Conservation (phyloP, 2,888 invertebrate species). For the Geotrupes spiniger region DNA sequence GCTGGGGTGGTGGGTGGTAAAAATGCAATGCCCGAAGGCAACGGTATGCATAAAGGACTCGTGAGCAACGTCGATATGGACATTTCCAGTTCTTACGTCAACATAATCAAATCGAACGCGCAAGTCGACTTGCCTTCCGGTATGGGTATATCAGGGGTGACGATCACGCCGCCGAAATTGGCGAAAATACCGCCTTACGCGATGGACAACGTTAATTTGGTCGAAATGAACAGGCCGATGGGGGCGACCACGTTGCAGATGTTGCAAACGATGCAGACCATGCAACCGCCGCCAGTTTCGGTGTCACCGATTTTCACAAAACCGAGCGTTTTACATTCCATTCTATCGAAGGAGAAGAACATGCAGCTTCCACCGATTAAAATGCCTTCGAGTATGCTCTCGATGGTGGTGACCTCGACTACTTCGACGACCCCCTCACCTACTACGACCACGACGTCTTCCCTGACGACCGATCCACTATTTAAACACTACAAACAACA, state of each 20-base stretch:
- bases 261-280: constrained; percentile 58
- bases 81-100: constrained; percentile 47
- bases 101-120: constrained; percentile 50
- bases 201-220: constrained; percentile 19
- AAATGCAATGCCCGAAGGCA: constrained; percentile 28
- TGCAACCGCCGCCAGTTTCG: constrained; percentile 57
- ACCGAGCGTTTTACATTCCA: constrained; percentile 13
- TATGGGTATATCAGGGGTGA: constrained; percentile 33
- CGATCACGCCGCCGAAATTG: constrained; percentile 27
- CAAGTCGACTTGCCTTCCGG: constrained; percentile 44
- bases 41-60: constrained; percentile 47
- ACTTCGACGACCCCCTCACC: constrained; percentile 46
- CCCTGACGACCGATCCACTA: constrained; percentile 59
- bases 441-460: constrained; percentile 53
- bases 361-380: constrained; percentile 19
- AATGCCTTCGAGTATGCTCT: constrained; percentile 6
- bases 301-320: constrained; percentile 12
- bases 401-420: constrained; percentile 28
- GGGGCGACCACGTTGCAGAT: constrained; percentile 38
- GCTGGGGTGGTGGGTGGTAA: background rate
- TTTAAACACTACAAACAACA: constrained; percentile 63
- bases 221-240: constrained; percentile 21
- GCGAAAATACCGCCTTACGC: constrained; percentile 22
- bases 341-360: constrained; percentile 36
- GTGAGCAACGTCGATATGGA: constrained; percentile 48